Evolutionary conservation across 2,113 vertebrate species (phyloP), one percentile per base, ranked within the genome.

Genomic region (Nibea coibor): DNA sequence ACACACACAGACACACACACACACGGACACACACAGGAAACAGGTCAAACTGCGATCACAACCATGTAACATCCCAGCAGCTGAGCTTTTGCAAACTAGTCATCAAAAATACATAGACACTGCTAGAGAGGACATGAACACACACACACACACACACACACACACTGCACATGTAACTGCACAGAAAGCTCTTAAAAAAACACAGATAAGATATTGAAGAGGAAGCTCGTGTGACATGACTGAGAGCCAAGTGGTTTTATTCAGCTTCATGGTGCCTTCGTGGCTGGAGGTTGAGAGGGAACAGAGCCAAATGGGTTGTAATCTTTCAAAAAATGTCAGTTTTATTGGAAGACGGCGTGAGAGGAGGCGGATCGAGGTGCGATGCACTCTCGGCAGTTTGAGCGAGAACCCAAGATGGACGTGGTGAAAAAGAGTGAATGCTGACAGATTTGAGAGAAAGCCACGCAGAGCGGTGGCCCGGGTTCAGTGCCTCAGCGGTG

Each of bases 271-370:
- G 45, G 56, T 24, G 43, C 6, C 35, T 39, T 39, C 35, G 8
- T 9, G 43, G 24, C 69, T 59, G 63, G 85, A 89, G 88, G 87
- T 74, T 89, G 88, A 90, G 85, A 88, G 65, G 78, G 78, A 48
- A 66, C 80, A 43, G 72, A 88, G 74, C 61, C 70, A 3, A 0
- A 6, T 35, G 20, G 50, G 43, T 47, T 20, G 54, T 2, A 43
- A 43, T 58, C 50, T 24, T 79, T 73, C 19, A 54, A 19, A 39
- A 73, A 64, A 57, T 57, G 22, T 51, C 7, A 0, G 8, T 26
- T 47, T 17, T 11, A 24, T 16, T 31, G 31, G 54, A 67, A 43
- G 39, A 48, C 24, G 2, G 10, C 39, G 15, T 17, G 20, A n/a
- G 20, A 10, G 66, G 16, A 17, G n/a, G 19, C 0, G 17, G 20